Base-by-base conservation (phyloP, 2,797 vertebrate species). In the Parauchenoglanis punctatus region DNA sequence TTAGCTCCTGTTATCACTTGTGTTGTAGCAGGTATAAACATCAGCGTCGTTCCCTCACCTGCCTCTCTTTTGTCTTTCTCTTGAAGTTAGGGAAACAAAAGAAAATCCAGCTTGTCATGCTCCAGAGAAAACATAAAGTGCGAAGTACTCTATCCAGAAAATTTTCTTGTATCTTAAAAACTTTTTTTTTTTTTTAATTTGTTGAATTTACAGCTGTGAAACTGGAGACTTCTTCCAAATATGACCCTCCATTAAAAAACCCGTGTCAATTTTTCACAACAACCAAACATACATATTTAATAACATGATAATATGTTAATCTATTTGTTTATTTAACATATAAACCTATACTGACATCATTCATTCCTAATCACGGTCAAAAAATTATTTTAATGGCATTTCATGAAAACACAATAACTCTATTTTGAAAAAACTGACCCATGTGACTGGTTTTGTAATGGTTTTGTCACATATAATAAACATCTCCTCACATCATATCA, bases 11-110 rank as follows among this genome's bases (percentile, higher is more conserved):
- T 83, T 68, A 68, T 83, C 61, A 52, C 81, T 83, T 52, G 4
- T 31, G 17, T 54, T 83, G 81, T 68, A 25, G 81, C 81, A 83
- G 18, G 63, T 83, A 67, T 83, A 83, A 83, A 83, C 81, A 83
- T 52, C 35, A 0, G 7, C 10, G 25, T 65, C 44, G 25, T 54
- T 68, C 46, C 46, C n/a, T 68, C 63, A 68, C 63, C 81, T 68
- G 44, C 81, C 44, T 67, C 25, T 68, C 40, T 54, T 83, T 83
- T 52, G 46, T 65, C 81, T 81, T 44, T 58, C 54, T n/a, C 58
- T 44, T 25, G 3, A 68, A 63, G 23, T 81, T n/a, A 81, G 28
- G 61, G 52, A 67, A 83, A 68, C 81, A 83, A 83, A 83, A 54
- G 81, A 68, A 23, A 31, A 83, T 54, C 63, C 28, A 54, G 2